These are phyloP conservation scores for Emydoidea blandingii DNA, from an alignment of 2,797 vertebrate genomes.

Conservation along the genomic window DNA sequence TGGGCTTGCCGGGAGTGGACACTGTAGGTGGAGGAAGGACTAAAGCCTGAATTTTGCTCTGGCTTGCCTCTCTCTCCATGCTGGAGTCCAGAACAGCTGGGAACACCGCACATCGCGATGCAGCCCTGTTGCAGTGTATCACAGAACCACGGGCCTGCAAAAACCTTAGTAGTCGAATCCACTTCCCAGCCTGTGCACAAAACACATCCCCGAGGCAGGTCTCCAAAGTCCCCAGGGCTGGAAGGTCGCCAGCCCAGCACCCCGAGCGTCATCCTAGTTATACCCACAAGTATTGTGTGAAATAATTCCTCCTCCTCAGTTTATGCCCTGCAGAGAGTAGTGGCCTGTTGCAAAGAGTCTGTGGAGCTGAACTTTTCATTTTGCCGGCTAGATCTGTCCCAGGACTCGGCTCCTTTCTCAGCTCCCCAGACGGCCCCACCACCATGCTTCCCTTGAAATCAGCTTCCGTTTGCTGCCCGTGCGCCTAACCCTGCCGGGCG, in stretches of 20 bases:
- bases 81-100: neutral
- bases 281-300: neutral
- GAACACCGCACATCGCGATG: neutral
- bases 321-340: neutral
- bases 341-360: neutral
- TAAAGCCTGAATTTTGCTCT: neutral
- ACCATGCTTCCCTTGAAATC: no score
- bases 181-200: neutral
- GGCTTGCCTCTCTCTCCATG: neutral
- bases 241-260: neutral
- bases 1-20: no score
- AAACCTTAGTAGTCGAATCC: neutral
- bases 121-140: neutral
- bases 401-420: neutral
- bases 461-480: no score
- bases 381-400: neutral
- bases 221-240: neutral
- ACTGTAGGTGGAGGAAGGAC: neutral
- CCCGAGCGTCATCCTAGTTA: neutral
- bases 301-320: neutral
- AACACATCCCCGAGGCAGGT: neutral
- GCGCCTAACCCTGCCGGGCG: neutral
- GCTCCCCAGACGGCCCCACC: neutral
- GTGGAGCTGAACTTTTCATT: neutral
- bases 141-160: neutral